phyloP scores from a whole-genome alignment of 2,797 vertebrate genomes.

The Poeciliopsis paucimaculata region DNA sequence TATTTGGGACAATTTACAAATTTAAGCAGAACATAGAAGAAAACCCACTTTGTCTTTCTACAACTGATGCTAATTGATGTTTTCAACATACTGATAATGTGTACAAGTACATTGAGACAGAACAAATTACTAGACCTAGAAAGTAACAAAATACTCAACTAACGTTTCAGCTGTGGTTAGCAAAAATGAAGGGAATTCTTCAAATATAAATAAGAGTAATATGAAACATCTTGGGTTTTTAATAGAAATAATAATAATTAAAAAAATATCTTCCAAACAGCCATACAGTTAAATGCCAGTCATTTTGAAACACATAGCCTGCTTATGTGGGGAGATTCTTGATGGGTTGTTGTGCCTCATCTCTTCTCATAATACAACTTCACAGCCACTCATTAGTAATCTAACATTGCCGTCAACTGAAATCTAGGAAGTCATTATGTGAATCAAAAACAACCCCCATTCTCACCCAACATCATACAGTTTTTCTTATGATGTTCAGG shows the following conservation, averaged over 20 bases:
- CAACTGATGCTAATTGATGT: not conserved
- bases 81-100: not conserved
- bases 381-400: too few relatives aligned
- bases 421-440: too few relatives aligned
- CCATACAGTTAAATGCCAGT: not conserved
- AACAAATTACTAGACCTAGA: not conserved
- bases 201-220: not conserved
- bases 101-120: not conserved
- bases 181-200: not conserved
- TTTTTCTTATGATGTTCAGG: too few relatives aligned
- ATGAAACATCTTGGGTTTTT: not conserved
- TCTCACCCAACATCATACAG: too few relatives aligned
- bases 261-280: not conserved
- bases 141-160: not conserved
- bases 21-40: not conserved
- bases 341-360: not conserved
- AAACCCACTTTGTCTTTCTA: not conserved
- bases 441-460: too few relatives aligned
- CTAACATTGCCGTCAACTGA: too few relatives aligned
- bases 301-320: too few relatives aligned
- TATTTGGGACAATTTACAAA: not conserved
- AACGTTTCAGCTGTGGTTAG: not conserved
- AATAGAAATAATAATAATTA: not conserved
- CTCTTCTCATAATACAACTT: not conserved
- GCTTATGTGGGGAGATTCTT: too few relatives aligned